These are phyloP conservation scores for Podarcis lilfordi DNA, from an alignment of 2,797 vertebrate genomes.

Conservation along the genomic window DNA sequence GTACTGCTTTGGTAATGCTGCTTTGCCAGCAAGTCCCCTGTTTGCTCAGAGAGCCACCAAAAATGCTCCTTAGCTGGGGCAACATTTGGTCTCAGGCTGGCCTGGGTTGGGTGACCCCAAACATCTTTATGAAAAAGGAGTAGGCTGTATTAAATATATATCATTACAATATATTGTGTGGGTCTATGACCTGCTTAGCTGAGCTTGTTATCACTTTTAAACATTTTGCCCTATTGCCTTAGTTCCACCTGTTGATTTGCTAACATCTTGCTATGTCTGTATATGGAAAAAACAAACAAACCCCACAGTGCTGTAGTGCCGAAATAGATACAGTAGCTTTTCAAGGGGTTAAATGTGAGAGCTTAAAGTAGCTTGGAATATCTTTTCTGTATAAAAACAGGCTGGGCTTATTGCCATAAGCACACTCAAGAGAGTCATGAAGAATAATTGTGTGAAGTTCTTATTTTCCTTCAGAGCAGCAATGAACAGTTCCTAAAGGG, in stretches of 20 bases:
- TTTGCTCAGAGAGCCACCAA: not conserved
- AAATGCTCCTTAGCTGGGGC: not conserved
- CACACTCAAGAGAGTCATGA: conserved; percentile 7
- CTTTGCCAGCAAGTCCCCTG: too few relatives aligned
- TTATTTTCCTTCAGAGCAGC: not conserved
- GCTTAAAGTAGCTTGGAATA: conserved; percentile 12
- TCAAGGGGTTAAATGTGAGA: conserved; percentile 35
- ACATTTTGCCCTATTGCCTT: not conserved
- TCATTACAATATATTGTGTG: too few relatives aligned
- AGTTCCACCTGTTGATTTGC: not conserved
- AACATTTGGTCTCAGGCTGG: not conserved
- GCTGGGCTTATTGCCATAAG: not conserved
- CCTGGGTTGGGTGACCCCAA: not conserved
- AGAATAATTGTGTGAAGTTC: conserved; percentile 16
- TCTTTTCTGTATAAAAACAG: not conserved
- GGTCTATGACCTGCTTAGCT: too few relatives aligned
- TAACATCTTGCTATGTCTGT: conserved; percentile 16
- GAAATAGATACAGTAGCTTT: conserved; percentile 5
- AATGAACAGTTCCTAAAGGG: not conserved
- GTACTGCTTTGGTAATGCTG: too few relatives aligned
- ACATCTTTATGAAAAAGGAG: not conserved
- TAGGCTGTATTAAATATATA: not conserved
- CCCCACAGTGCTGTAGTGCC: not conserved
- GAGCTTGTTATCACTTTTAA: not conserved
- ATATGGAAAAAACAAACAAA: not conserved